Percentiles rank a stretch among this genome's conserved stretches.
Evolutionary conservation across 2,797 vertebrate species (phyloP).

Genomic region (Acrossocheilus fasciatus): DNA sequence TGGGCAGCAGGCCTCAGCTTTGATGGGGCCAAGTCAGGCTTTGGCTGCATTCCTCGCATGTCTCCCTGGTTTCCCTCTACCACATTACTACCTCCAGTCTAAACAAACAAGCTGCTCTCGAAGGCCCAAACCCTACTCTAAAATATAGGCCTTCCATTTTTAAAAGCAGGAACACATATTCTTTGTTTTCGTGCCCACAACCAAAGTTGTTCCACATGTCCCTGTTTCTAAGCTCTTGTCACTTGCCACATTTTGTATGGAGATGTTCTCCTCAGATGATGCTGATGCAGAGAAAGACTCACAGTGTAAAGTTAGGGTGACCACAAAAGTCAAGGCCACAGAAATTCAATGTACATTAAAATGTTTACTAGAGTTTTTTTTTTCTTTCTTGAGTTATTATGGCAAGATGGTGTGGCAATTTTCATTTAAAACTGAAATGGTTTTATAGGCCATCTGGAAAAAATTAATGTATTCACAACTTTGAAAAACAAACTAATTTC

Average conservation of each 20-base stretch:
- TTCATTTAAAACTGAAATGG: slow-evolving; percentile 49
- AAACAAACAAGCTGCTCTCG: slow-evolving; percentile 73
- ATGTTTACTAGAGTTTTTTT: slow-evolving; percentile 56
- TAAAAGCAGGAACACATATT: slow-evolving; percentile 61
- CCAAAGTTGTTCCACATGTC: slow-evolving; percentile 60
- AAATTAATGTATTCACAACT: slow-evolving; percentile 46
- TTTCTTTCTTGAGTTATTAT: slow-evolving; percentile 50
- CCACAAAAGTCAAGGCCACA: slow-evolving; percentile 52
- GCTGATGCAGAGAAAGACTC: slow-evolving; percentile 25
- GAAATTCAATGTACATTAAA: slow-evolving; percentile 59
- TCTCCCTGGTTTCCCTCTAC: slow-evolving; percentile 71
- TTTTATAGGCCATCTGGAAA: slow-evolving; percentile 60
- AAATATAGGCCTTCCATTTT: slow-evolving; percentile 75
- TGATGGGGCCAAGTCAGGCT: slow-evolving; percentile 72
- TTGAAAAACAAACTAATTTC: slow-evolving; percentile 51
- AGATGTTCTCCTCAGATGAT: slow-evolving; percentile 23
- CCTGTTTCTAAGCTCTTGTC: slow-evolving; percentile 25
- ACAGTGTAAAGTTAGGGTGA: slow-evolving; percentile 22
- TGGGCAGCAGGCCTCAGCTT: slow-evolving; percentile 51
- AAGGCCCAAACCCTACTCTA: slow-evolving; percentile 59
- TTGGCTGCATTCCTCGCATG: slow-evolving; percentile 69
- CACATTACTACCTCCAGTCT: slow-evolving; percentile 74
- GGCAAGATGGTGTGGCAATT: slow-evolving; percentile 48
- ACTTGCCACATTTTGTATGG: slow-evolving; percentile 13
- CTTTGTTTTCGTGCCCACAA: slow-evolving; percentile 49